phyloP scores from a whole-genome alignment of 2,797 vertebrate species.

The Decapterus maruadsi region DNA sequence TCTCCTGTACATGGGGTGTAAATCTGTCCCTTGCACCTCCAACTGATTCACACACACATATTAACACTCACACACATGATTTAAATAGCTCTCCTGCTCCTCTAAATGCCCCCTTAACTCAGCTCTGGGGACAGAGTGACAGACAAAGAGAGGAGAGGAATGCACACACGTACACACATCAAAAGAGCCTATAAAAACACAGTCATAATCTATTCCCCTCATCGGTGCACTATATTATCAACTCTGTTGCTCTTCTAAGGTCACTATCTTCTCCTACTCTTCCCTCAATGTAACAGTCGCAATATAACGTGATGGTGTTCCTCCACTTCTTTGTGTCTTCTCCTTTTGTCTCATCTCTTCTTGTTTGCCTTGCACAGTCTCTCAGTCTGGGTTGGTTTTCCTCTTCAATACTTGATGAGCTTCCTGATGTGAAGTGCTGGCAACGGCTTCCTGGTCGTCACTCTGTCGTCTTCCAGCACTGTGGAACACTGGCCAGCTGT shows the following conservation, averaged over 20 bases:
- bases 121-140: constrained; percentile 48
- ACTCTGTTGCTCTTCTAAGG: constrained; percentile 27
- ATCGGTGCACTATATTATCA: constrained; percentile 11
- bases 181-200: constrained; percentile 48
- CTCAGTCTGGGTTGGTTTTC: constrained; percentile 51
- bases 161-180: constrained; percentile 27
- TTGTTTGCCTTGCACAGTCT: constrained; percentile 37
- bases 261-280: constrained; percentile 10
- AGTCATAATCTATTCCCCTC: constrained; percentile 34
- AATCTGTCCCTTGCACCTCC: constrained; percentile 73
- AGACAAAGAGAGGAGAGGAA: constrained; percentile 53
- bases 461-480: constrained; percentile 39
- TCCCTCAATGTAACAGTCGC: neutral
- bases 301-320: neutral
- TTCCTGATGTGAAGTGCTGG: constrained; percentile 65
- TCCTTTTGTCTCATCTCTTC: constrained; percentile 10
- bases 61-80: constrained; percentile 62
- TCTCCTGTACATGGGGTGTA: constrained; percentile 61
- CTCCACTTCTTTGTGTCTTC: neutral
- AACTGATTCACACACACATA: constrained; percentile 60
- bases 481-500: constrained; percentile 60
- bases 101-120: constrained; percentile 65
- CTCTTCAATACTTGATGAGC: constrained; percentile 71
- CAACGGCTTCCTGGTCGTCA: constrained; percentile 38
- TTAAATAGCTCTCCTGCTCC: constrained; percentile 64